Base-by-base conservation (phyloP, 2,113 vertebrate species). In the Eulemur rufifrons region DNA sequence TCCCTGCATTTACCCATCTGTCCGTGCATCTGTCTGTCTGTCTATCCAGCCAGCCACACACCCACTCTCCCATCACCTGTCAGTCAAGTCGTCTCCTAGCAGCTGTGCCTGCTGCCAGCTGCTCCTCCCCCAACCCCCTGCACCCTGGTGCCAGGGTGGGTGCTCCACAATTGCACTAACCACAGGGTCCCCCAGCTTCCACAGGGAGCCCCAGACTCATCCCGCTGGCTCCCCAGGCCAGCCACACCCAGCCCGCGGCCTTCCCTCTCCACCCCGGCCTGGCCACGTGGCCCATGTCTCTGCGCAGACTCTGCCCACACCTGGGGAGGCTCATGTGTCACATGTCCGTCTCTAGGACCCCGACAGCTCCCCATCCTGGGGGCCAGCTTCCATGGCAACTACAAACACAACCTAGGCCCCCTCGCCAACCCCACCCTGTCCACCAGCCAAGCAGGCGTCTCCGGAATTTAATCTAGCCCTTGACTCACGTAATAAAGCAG, bases 221-320 rank as follows among this genome's bases (percentile, higher is more conserved):
- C 2, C 47, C 54, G 23, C 20, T 2, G 20, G 47, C 3, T 66
- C 82, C 73, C 73, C 42, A 42, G 74, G 39, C 27, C 1, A 0
- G 54, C 39, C 50, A 54, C 23, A 20, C 59, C n/a, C 61, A 12
- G 25, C 61, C 61, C 11, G 27, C 1, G 23, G 21, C 64, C 42
- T 29, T 3, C 39, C 42, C 25, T 45, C 34, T 14, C 27, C 8
- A 1, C 0, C 47, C 42, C 32, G 8, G 32, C 68, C 50, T 25
- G 13, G 56, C 2, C 27, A 4, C 17, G 0, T 0, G 5, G 25
- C 20, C 15, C 14, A 34, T 1, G 5, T 21, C 39, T 34, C 18
- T 50, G 21, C 1, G 12, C 27, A 6, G 61, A 66, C 39, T 1
- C 11, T 9, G 11, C 21, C 59, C 34, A 39, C 47, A 23, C 71